Evolutionary conservation across 2,113 vertebrate genomes (phyloP), one percentile per base, ranked within the genome.

Genomic region (Lepisosteus oculatus): DNA sequence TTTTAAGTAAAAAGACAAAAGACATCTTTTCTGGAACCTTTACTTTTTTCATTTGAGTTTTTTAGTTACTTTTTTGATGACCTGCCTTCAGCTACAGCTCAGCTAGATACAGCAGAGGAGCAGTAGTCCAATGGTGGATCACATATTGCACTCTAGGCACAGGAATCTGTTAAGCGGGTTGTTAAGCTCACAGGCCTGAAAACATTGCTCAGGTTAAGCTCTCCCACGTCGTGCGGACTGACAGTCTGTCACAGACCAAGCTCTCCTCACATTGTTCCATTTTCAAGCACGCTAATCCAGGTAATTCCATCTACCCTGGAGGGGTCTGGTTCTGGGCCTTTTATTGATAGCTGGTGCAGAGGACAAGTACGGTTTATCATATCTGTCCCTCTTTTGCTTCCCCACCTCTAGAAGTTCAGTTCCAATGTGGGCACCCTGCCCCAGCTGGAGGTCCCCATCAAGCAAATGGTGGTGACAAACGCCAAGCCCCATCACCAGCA

Each of bases 391-490:
- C 63, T 72, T 82, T 54, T 44, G 47, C 41, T 67, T 29, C 43
- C 80, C 67, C 74, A 75, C 68, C 0, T 84, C 0, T 76, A 98
- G 96, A 95, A 85, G 77, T 77, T 87, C 75, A 86, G 78, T 44
- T 77, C 81, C 55, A 82, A 78, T 65, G 77, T 89, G 47, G 86
- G 88, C 61, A 89, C 90, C 9, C 77, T 95, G 78, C 92, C 94
- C 68, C 92, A 90, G 70, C 86, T 94, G 72, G 93, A 96, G 61
- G 81, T 89, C 47, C 92, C 90, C 0, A 85, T 85, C 70, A 94
- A 91, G 82, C 90, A 93, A 75, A 88, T 88, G 77, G 80, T 93
- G 79, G 82, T 92, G 80, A 90, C 82, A 67, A 69, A 89, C 78
- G 79, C 91, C 78, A 94, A 92, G 75, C 82, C 82, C 74, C 85